phyloP scores from a whole-genome alignment of 2,113 vertebrate genomes.

The Cryptotis parvus region DNA sequence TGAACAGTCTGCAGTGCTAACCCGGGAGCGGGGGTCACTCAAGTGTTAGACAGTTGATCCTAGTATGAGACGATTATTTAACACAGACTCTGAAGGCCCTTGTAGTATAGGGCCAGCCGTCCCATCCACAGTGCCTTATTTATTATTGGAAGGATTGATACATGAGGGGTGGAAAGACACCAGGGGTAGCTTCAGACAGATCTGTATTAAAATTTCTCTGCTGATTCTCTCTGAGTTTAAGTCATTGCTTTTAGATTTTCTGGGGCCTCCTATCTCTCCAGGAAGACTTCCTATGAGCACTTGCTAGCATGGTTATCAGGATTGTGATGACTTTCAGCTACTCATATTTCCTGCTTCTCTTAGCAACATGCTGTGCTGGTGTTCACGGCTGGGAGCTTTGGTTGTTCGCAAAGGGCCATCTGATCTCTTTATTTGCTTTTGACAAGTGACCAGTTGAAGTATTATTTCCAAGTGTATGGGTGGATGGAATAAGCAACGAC shows the following conservation, averaged over 20 bases:
- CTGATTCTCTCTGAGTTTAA: neutral
- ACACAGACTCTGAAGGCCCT: neutral
- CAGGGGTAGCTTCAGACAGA: neutral
- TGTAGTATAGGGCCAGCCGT: neutral
- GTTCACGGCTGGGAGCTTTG: neutral
- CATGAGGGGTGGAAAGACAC: neutral
- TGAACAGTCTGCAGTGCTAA: neutral
- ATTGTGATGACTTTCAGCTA: neutral
- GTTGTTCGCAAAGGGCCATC: neutral
- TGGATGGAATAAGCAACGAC: neutral
- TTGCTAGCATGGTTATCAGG: neutral
- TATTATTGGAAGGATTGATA: neutral
- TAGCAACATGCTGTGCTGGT: neutral
- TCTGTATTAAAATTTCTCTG: neutral
- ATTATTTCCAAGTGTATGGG: neutral
- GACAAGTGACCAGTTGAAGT: neutral
- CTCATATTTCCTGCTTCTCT: slow-evolving; percentile 28
- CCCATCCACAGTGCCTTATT: neutral
- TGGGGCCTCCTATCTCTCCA: neutral
- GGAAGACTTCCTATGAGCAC: neutral
- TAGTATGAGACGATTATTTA: neutral
- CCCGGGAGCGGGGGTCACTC: neutral
- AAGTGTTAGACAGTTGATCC: neutral
- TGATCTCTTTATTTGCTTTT: slow-evolving; percentile 42
- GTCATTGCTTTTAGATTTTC: fast-evolving